Evolutionary conservation across 2,797 vertebrate genomes (phyloP).

Genomic region (Acanthopagrus latus): DNA sequence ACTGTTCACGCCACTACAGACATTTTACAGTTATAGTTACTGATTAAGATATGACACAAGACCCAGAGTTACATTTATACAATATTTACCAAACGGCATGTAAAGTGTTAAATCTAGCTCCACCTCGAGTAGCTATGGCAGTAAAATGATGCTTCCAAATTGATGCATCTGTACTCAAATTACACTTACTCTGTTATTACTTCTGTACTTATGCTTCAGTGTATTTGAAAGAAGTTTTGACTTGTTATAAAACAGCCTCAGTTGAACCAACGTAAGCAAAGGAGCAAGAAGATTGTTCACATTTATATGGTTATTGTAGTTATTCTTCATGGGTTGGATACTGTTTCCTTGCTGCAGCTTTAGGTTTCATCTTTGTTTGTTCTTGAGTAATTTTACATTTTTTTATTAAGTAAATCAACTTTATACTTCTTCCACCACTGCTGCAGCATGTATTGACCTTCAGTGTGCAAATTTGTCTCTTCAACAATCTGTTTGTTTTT

Average conservation of each 20-base stretch:
- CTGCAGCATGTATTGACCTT: background rate
- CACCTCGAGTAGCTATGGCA: background rate
- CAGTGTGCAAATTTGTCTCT: background rate
- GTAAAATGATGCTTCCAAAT: background rate
- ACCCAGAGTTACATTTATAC: background rate
- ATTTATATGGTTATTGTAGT: too few species aligned
- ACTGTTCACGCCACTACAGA: background rate
- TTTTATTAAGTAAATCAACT: background rate
- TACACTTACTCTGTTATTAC: too few species aligned
- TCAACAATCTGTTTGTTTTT: constrained; percentile 3
- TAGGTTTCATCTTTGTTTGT: too few species aligned
- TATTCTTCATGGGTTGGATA: too few species aligned
- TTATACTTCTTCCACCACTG: background rate
- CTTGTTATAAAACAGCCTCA: too few species aligned
- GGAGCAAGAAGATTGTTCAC: too few species aligned
- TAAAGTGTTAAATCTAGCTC: too few species aligned
- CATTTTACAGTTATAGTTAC: background rate
- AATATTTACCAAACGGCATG: background rate
- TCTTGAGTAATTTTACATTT: background rate
- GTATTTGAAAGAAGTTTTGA: too few species aligned
- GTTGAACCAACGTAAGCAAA: too few species aligned
- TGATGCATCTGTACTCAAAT: too few species aligned
- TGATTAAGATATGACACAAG: background rate
- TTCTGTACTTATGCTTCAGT: too few species aligned
- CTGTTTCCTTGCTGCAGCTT: too few species aligned